Base-by-base conservation (phyloP, 2,113 vertebrate genomes). In the Hippocampus guttulatus region DNA sequence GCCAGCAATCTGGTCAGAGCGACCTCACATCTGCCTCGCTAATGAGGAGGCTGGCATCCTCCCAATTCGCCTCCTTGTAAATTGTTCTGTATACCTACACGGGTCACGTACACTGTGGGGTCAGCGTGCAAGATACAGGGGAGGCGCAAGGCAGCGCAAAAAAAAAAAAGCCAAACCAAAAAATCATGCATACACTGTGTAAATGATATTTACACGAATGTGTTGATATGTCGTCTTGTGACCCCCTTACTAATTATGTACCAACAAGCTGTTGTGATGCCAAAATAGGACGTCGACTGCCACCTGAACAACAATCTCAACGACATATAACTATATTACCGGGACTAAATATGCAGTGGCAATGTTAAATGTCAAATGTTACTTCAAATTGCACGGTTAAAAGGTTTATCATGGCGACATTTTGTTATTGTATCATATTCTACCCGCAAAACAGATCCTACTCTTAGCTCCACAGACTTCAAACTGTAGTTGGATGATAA, bases 1-100 rank as follows among this genome's bases (percentile, higher is more conserved):
- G 86, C 83, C 85, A 92, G 90, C 86, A 79, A 92, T 91, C 93
- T 91, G 92, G 93, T 85, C 89, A 90, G 85, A 84, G 86, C 91
- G 93, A 92, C 93, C 93, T 95, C 94, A 93, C 94, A 93, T 88
- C 89, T 85, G 91, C 92, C 94, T 94, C 90, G 89, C 93, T 93
- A 94, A 91, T 91, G 92, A 95, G 94, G 93, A 88, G 81, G 81
- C 89, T 92, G 89, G 86, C 81, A 84, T 85, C 90, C 90, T 91
- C 91, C 93, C 92, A 3, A 30, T 83, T 91, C 91, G 92, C 94
- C 94, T 95, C 84, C 83, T 78, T 72, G 71, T 80, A 84, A 91
- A 89, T 92, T 93, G 93, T 91, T 85, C 85, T 88, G 58, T 86
- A 88, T 86, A 88, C 71, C 80, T 91, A 73, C 88, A 86, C 83